Base-by-base conservation (phyloP, 2,797 vertebrate genomes). In the Gymnocypris eckloni region DNA sequence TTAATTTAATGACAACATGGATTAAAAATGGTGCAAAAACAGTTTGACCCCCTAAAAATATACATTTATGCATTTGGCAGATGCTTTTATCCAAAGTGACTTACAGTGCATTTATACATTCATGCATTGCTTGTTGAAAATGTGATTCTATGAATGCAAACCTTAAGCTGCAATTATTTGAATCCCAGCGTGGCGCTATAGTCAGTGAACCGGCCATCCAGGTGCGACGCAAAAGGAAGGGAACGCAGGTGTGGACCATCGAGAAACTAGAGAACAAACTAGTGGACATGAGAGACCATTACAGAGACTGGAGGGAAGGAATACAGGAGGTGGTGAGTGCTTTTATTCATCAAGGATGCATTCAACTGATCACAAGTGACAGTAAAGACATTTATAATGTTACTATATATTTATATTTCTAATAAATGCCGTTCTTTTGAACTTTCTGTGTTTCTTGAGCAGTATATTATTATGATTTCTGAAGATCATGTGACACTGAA, bases 151-250 rank as follows among this genome's bases (percentile, higher is more conserved):
- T 66, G 16, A 16, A 64, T 7, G 6, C 28, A 67, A 67, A 16
- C 12, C 25, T 1, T 15, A 28, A 1, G 2, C 33, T 70, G 33
- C 76, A 37, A 12, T 80, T 25, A 76, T 81, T 56, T 82, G 20
- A 41, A 20, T 70, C 81, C 3, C 91, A 99, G 98, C 97, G 97
- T 88, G 97, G 98, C 0, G 96, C 96, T 0, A 98, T 99, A 79
- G 98, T 99, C 88, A 99, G 98, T 0, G 98, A 99, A 89, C 98
- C 98, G 2, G 98, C 98, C 83, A 99, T 99, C 91, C 98, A 99
- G 92, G 98, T 97, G 88, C 95, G 97, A 79, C 95, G 97, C 81
- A 99, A 97, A 93, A 96, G 96, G 43, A 98, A 97, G 94, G 95
- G 96, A 52, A 98, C 97, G 61, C 98, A 99, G 85, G 96, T 99